Conservation (phyloP, 2,888 invertebrate genomes). For the Leptinotarsa peninsularis region DNA sequence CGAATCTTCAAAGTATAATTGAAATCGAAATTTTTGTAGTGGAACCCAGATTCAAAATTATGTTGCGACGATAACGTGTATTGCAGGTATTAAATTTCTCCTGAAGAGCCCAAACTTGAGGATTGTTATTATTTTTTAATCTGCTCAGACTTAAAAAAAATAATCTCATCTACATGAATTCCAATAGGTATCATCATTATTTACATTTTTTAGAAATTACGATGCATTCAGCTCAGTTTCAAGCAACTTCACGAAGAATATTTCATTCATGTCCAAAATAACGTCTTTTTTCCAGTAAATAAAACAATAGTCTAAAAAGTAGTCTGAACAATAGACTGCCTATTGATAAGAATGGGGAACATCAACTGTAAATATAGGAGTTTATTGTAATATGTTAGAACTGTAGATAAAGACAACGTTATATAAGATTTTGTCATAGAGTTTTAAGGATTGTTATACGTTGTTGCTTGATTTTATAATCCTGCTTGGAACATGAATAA, state of each 20-base stretch:
- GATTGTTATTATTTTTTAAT: too few relatives aligned
- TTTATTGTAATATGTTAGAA: constrained; percentile 37
- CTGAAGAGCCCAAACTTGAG: too few relatives aligned
- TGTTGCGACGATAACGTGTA: too few relatives aligned
- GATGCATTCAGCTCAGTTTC: background rate
- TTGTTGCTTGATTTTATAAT: constrained; percentile 46
- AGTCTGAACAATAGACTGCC: constrained; percentile 39
- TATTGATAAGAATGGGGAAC: constrained; percentile 41
- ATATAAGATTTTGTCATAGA: constrained; percentile 39
- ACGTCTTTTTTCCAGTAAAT: constrained; percentile 15
- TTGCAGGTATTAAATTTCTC: too few relatives aligned
- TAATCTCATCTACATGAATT: too few relatives aligned
- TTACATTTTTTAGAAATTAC: too few relatives aligned
- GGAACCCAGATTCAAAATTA: too few relatives aligned
- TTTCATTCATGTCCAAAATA: constrained; percentile 24
- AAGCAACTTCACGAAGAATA: background rate
- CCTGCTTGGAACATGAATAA: constrained; percentile 41
- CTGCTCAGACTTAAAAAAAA: too few relatives aligned
- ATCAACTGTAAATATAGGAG: constrained; percentile 39
- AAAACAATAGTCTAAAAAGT: constrained; percentile 29
- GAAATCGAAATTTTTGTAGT: too few relatives aligned
- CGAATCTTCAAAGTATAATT: too few relatives aligned
- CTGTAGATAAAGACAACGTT: constrained; percentile 40
- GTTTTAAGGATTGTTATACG: constrained; percentile 39
- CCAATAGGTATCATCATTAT: too few relatives aligned